A percentile compares a stretch with the other conserved stretches of the same genome.
phyloP scores from a whole-genome alignment of 2,888 invertebrate species.

The Heliconius aoede region DNA sequence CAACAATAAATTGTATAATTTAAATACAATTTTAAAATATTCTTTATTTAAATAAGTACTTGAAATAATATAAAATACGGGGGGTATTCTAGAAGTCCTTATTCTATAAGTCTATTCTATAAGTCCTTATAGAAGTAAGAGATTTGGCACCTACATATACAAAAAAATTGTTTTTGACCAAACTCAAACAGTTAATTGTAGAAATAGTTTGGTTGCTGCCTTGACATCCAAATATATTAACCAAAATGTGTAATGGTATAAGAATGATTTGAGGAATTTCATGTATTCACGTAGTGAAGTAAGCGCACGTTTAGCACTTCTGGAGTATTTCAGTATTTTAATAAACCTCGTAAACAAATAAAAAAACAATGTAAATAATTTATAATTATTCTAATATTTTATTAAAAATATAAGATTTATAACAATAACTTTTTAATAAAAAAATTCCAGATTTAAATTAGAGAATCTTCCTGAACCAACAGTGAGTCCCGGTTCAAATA shows the following conservation, averaged over 20 bases:
- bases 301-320: background rate
- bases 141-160: no score
- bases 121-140: no score
- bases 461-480: slow-evolving; percentile 73
- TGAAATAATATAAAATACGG: no score
- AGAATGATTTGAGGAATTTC: background rate
- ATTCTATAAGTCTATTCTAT: no score
- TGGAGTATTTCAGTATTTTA: background rate
- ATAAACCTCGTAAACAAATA: background rate
- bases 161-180: no score
- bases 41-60: no score
- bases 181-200: no score
- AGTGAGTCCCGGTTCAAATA: slow-evolving; percentile 79
- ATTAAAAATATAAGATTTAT: background rate
- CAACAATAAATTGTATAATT: background rate
- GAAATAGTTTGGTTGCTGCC: background rate
- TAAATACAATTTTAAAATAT: no score
- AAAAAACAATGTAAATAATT: background rate
- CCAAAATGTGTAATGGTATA: background rate
- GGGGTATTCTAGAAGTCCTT: no score
- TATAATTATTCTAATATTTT: no score
- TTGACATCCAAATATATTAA: background rate
- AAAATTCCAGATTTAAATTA: slow-evolving; percentile 67
- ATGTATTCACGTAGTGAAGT: background rate
- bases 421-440: background rate